Evolutionary conservation across 1,140 invertebrate species (phyloP), one percentile per base, ranked within the genome.

Genomic region (Drosophila baimaii): DNA sequence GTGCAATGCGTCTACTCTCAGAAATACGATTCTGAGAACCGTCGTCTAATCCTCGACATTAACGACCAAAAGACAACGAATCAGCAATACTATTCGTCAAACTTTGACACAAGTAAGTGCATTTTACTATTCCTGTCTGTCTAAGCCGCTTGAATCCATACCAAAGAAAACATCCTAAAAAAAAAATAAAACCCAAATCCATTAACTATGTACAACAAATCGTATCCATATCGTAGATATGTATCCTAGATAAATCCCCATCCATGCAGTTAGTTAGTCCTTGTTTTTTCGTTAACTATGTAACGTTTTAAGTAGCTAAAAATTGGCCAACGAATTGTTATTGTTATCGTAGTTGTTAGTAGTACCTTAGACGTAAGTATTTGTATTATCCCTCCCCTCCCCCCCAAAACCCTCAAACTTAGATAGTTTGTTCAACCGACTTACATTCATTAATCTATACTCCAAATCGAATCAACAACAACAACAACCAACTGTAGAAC

Each of bases 71-170:
- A 95, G 80, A 95, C 95, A 91, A 95, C 93, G 74, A 91, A 91
- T 52, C 81, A 84, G 51, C 95, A 95, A 92, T 95, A 95, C 77
- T 94, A 94, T 70, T 94, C 95, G 90, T 94, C 94, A 72, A 95
- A 95, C 83, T 95, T 95, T 92, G 93, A 95, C 85, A 94, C 93
- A 71, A 95, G 95, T 95, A 92, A 94, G 94, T 93, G 84, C 63
- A 77, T 77, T 74, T 79, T 23, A 33, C 44, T 51, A 27, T 46
- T 29, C 43, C 44, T 58, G 43, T 70, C 39, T 65, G 61, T 52
- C 55, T 68, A 74, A 46, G 70, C 70, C 27, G 69, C 72, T 82
- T 69, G 17, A 47, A 81, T 49, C 73, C 71, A 65, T 69, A 23
- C 21, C 29, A 17, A 68, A 56, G 19, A 43, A 61, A 63, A 41